Conservation (phyloP, 2,797 vertebrate genomes). For the Iguana delicatissima region DNA sequence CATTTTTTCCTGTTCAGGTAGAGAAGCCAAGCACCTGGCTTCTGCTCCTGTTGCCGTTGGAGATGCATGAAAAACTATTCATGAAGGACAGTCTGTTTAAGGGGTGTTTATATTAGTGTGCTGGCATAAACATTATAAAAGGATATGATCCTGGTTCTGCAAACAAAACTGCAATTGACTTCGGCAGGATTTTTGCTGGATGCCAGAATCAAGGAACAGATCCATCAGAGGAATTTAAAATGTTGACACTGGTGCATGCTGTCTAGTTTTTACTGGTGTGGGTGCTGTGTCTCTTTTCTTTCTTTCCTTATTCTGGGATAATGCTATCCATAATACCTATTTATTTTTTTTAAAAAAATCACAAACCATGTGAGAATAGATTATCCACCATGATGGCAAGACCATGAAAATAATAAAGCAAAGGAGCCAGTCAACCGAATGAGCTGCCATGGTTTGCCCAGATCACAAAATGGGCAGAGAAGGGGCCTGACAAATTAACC, state of each 20-base stretch:
- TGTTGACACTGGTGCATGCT: neutral
- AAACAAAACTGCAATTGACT: conserved; percentile 30
- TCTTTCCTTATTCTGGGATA: neutral
- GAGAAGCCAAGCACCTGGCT: neutral
- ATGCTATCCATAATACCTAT: neutral
- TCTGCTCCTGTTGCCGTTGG: conserved; percentile 14
- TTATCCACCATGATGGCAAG: no score
- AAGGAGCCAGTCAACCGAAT: no score
- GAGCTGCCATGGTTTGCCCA: no score
- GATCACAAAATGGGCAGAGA: no score
- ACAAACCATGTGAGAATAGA: no score
- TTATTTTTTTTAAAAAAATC: no score
- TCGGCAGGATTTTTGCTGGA: conserved; percentile 3
- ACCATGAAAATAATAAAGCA: no score
- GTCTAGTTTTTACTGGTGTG: neutral
- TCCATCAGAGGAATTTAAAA: neutral
- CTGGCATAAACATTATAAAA: conserved; percentile 19
- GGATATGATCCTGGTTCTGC: conserved; percentile 1
- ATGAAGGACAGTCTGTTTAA: conserved; percentile 36
- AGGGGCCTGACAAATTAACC: no score
- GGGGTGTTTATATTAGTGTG: conserved; percentile 30
- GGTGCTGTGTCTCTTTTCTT: neutral
- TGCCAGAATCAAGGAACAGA: neutral
- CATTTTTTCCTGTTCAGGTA: conserved; percentile 11
- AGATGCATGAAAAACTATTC: conserved; percentile 17